Conservation (phyloP, 2,888 invertebrate species). For the Phoenoteleia sp. region DNA sequence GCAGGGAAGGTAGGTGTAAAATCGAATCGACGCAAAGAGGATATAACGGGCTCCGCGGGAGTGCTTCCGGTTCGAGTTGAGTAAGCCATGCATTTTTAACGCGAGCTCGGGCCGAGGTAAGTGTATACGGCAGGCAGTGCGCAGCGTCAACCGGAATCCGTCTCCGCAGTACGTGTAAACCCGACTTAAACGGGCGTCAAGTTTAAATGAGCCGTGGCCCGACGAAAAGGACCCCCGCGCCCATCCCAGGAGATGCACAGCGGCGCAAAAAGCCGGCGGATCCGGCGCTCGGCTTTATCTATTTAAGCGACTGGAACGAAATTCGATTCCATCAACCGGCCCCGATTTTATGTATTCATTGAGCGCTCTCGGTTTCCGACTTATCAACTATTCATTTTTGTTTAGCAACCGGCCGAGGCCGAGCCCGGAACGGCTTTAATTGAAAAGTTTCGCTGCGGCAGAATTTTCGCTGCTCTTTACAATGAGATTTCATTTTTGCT, state of each 20-base stretch:
- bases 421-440: constrained; percentile 18
- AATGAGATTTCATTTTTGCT: too few species aligned
- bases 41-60: constrained; percentile 77
- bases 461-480: not conserved
- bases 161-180: constrained; percentile 74
- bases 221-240: not conserved
- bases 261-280: constrained; percentile 5
- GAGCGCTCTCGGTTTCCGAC: constrained; percentile 25
- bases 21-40: constrained; percentile 57
- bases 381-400: constrained; percentile 65
- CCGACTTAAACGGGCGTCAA: constrained; percentile 74
- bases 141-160: constrained; percentile 73
- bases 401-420: constrained; percentile 7
- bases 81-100: constrained; percentile 84
- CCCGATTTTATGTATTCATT: constrained; percentile 51
- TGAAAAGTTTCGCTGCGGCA: constrained; percentile 27
- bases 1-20: constrained; percentile 48
- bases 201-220: constrained; percentile 60
- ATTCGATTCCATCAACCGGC: constrained; percentile 42
- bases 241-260: not conserved
- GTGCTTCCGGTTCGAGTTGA: constrained; percentile 83
- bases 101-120: constrained; percentile 68
- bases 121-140: constrained; percentile 50
- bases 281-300: constrained; percentile 29
- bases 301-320: constrained; percentile 51